Base-by-base conservation (phyloP, 2,113 vertebrate species). In the Circaetus gallicus region DNA sequence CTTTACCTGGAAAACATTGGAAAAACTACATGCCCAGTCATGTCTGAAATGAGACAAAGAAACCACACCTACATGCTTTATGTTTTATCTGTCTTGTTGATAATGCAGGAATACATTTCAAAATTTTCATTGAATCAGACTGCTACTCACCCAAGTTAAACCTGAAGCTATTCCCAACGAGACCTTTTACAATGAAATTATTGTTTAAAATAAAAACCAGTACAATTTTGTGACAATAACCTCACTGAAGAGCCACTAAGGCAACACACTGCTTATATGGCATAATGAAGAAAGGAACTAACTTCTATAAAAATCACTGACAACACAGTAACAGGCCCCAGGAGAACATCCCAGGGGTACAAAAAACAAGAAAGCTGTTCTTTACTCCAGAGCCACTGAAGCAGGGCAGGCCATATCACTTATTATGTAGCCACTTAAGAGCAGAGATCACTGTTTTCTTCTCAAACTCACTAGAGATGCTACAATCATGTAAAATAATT, bases 51-150 rank as follows among this genome's bases (percentile, higher is more conserved):
- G 11, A 66, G 29, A 62, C 36, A 26, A 45, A 78, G 29, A 62
- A 65, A 25, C 31, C 15, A 55, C 0, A 1, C 6, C 42, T 43
- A 28, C 0, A 0, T 56, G 31, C 34, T 67, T n/a, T 26, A 21
- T 32, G 22, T 45, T 78, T 79, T 71, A 79, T 28, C 32, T 67
- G 13, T 50, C 36, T 29, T 31, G 20, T 26, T 53, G 74, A 40
- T 42, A 32, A 67, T 13, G 10, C 31, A 73, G 36, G 19, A 61
- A 77, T 26, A 42, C 22, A 55, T 43, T 79, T 43, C 28, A 59
- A 69, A 42, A 28, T 61, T 80, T 70, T 40, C 49, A 36, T 7
- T 31, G 17, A 72, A 55, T 45, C 59, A 53, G 22, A 13, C 5
- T 26, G 40, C 36, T 86, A 21, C 62, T 87, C 45, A 42, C 0